These are phyloP conservation scores for Lutraria lutraria DNA, from an alignment of 2,888 invertebrate species.

Conservation along the genomic window DNA sequence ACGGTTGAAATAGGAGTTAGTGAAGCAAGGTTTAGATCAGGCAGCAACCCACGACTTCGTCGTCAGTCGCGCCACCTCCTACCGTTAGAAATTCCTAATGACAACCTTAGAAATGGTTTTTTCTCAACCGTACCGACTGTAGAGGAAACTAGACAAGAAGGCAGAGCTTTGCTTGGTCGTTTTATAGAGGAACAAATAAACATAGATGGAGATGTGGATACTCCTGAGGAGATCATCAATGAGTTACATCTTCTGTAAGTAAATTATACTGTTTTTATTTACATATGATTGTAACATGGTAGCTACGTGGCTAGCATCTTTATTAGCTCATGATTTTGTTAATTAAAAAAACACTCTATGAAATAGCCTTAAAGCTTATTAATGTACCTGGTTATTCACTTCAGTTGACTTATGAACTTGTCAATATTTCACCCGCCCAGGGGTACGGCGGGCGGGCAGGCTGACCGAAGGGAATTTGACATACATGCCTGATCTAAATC, in stretches of 20 bases:
- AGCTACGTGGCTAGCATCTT: too few relatives aligned
- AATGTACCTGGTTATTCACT: too few relatives aligned
- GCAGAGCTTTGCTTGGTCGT: slow-evolving; percentile 66
- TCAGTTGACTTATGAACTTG: too few relatives aligned
- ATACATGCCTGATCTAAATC: neutral
- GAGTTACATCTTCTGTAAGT: slow-evolving; percentile 60
- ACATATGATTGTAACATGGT: too few relatives aligned
- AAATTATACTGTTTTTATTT: neutral
- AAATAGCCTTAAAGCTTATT: too few relatives aligned
- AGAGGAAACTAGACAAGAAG: slow-evolving; percentile 69
- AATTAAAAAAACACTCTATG: neutral
- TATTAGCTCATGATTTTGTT: too few relatives aligned
- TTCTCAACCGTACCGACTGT: slow-evolving; percentile 27
- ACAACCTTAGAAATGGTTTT: slow-evolving; percentile 50
- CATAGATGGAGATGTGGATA: slow-evolving; percentile 53
- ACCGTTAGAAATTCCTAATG: slow-evolving; percentile 44
- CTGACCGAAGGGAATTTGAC: too few relatives aligned
- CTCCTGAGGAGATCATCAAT: slow-evolving; percentile 49
- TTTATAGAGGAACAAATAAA: slow-evolving; percentile 65
- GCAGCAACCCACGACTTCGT: slow-evolving; percentile 36
- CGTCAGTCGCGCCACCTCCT: slow-evolving; percentile 52
- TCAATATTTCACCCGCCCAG: too few relatives aligned
- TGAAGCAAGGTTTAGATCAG: neutral
- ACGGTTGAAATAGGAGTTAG: neutral
- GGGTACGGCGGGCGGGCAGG: too few relatives aligned